A percentile compares a stretch with the other conserved stretches of the same genome.
phyloP scores from a whole-genome alignment of 2,797 vertebrate species.

The Nasua narica region DNA sequence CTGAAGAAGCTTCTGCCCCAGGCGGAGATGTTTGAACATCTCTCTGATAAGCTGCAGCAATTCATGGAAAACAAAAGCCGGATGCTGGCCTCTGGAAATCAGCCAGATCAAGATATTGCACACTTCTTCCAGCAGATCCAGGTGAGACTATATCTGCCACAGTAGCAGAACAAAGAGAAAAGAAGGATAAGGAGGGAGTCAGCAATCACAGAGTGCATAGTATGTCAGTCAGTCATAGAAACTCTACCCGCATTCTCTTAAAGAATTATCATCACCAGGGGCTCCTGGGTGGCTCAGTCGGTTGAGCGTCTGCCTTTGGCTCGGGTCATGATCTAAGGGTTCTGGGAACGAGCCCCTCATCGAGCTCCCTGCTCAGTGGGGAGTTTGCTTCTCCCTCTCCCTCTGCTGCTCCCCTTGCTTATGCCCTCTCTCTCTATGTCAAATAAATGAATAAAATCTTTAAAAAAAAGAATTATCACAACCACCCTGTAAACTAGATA shows the following conservation, averaged over 20 bases:
- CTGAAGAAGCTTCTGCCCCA: conserved; percentile 91
- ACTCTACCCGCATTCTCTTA: neutral
- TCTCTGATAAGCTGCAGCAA: conserved; percentile 87
- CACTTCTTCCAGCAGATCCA: conserved; percentile 93
- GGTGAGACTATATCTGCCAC: conserved; percentile 81
- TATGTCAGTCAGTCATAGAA: neutral
- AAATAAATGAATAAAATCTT: neutral
- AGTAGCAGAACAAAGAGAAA: neutral
- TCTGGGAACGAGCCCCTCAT: neutral
- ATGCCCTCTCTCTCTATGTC: neutral
- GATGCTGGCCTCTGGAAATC: conserved; percentile 88
- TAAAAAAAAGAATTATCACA: neutral
- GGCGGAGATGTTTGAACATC: conserved; percentile 92
- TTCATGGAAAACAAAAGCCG: conserved; percentile 89
- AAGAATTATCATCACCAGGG: neutral
- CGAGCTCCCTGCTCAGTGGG: neutral
- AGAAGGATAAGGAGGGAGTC: neutral
- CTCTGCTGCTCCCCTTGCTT: neutral
- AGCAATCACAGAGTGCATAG: neutral
- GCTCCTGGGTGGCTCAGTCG: neutral
- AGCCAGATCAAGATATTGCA: conserved; percentile 91
- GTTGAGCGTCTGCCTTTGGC: neutral
- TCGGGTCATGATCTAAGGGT: neutral
- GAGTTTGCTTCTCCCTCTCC: neutral
- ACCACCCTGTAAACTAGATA: neutral